Base-by-base conservation (phyloP, 2,888 invertebrate genomes). In the Cheilosia vulpina region DNA sequence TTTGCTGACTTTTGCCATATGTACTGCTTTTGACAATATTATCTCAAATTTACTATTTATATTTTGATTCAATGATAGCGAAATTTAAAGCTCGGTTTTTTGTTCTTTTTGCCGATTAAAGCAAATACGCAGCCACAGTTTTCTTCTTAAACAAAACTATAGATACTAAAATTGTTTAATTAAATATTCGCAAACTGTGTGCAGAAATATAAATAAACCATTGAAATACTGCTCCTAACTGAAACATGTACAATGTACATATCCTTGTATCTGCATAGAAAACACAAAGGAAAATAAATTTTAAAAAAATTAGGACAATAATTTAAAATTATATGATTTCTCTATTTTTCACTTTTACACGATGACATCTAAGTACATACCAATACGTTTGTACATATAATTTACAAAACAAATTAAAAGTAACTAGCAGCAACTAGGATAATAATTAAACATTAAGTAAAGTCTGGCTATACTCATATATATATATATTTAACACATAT, bases 351-450 rank as follows among this genome's bases (percentile, higher is more conserved):
- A 60, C 31, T 66, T 66, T 53, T 41, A 66, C 50, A 63, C 60
- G 31, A 62, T 13, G 41, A 17, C 19, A 50, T 17, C 19, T 19
- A 4, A 34, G 38, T 41, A 45, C 15, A 66, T 65, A 53, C 15
- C 6, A 38, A 45, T 27, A 47, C 19, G 41, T 55, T 19, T 11
- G 19, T 17, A 66, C n/a, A 52, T 19, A 71, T 53, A 69, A 19
- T 11, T 17, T 47, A 45, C 7, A 65, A 68, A 58, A 57, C 50
- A 57, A 45, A 7, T 38, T 38, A 43, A 41, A 52, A 68, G 60
- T 77, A 69, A 82, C 77, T 77, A 77, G 71, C 63, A 77, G 69
- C 80, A 58, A 71, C 77, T 71, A 82, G 71, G 81, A 82, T 82
- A 82, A 71, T 77, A 82, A 71, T 71, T 71, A 65, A 15, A 71